Evolutionary conservation across 2,113 vertebrate species (phyloP).

Genomic region (Osmerus mordax): DNA sequence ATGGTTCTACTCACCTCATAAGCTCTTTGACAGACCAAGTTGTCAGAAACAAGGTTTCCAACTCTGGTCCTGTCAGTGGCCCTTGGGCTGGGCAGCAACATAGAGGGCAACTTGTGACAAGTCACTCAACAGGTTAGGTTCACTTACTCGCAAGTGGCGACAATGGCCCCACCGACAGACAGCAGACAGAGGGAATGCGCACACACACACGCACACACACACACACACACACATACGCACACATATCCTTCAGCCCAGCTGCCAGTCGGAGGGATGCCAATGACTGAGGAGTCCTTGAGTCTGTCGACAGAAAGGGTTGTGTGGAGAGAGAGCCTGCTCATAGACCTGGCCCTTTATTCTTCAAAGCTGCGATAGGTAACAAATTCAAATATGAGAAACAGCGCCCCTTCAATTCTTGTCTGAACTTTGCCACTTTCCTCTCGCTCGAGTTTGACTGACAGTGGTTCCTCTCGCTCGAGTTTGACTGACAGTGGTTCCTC

Average conservation of each 20-base stretch:
- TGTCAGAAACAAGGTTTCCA: conserved; percentile 1
- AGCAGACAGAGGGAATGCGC: conserved; percentile 10
- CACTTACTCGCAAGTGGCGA: conserved; percentile 23
- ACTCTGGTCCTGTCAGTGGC: background rate
- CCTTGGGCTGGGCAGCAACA: background rate
- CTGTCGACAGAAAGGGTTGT: conserved; percentile 49
- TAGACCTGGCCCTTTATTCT: conserved; percentile 10
- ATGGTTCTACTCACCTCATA: background rate
- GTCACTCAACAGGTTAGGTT: conserved; percentile 42
- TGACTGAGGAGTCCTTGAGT: conserved; percentile 57
- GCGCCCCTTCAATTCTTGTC: background rate
- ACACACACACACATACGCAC: background rate
- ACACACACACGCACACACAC: conserved; percentile 12
- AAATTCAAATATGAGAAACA: background rate
- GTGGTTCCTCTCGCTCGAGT: no score
- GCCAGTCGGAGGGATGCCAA: conserved; percentile 53
- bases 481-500: background rate
- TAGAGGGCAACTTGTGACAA: conserved; percentile 20
- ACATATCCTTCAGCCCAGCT: conserved; percentile 24
- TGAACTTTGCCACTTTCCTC: background rate
- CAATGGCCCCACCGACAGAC: conserved; percentile 28
- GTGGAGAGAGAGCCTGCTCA: conserved; percentile 47
- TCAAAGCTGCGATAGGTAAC: conserved; percentile 15
- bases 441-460: no score
- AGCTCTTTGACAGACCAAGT: conserved; percentile 3